phyloP scores from a whole-genome alignment of 2,888 invertebrate species.

The Athalia circularis region DNA sequence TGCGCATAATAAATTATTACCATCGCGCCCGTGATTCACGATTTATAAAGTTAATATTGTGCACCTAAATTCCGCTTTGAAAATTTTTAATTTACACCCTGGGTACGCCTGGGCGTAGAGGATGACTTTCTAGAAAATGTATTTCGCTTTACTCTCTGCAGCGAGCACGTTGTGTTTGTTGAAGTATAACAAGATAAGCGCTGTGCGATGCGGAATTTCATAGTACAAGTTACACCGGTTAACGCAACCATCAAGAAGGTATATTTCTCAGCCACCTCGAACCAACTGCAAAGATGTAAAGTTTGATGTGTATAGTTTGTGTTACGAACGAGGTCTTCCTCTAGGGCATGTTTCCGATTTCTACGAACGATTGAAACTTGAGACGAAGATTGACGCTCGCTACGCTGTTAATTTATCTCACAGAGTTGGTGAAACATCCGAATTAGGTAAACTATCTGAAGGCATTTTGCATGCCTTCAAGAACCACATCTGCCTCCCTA shows the following conservation, averaged over 20 bases:
- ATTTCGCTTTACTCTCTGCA: not conserved
- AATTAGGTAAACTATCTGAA: constrained; percentile 21
- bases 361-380: constrained; percentile 28
- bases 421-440: constrained; percentile 32
- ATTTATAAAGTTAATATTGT: no score
- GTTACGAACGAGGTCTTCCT: not conserved
- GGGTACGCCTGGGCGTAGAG: no score
- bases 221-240: not conserved
- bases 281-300: not conserved
- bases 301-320: constrained; percentile 12
- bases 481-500: constrained; percentile 9
- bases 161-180: no score
- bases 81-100: no score
- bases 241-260: not conserved
- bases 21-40: no score
- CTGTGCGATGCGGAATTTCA: not conserved
- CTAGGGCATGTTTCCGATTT: constrained; percentile 1
- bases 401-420: constrained; percentile 32
- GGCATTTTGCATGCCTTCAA: not conserved
- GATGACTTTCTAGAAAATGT: no score
- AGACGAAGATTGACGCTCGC: constrained; percentile 34
- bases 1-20: not conserved
- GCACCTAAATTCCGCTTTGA: no score
- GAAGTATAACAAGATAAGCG: no score
- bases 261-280: constrained; percentile 13